Percentiles rank a stretch among this genome's conserved stretches.
Evolutionary conservation across 2,888 invertebrate genomes (phyloP).

Genomic region (Calameuta idolon): DNA sequence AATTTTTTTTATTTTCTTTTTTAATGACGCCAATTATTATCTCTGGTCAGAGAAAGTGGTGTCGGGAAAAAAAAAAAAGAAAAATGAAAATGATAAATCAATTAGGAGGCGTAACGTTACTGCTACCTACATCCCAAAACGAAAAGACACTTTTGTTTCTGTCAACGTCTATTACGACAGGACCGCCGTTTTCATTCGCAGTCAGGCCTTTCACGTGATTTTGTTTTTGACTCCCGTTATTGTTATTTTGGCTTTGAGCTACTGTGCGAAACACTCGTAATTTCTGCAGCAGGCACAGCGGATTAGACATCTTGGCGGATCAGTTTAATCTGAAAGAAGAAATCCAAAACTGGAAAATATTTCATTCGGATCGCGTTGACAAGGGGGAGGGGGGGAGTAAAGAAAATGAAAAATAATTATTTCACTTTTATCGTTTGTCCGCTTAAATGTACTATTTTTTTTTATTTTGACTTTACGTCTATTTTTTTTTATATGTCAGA

Average conservation of each 20-base stretch:
- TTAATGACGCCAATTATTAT: too few species aligned
- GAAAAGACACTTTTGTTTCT: constrained; percentile 13
- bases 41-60: too few species aligned
- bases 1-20: too few species aligned
- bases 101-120: neutral
- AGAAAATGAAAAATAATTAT: too few species aligned
- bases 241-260: constrained; percentile 3
- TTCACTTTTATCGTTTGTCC: too few species aligned
- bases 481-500: too few species aligned
- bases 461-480: too few species aligned
- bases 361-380: too few species aligned
- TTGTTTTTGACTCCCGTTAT: constrained; percentile 9
- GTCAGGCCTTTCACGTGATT: constrained; percentile 2
- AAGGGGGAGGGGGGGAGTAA: too few species aligned
- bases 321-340: constrained; percentile 15
- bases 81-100: too few species aligned
- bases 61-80: accelerated
- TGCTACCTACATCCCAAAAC: constrained; percentile 16
- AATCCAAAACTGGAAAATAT: neutral
- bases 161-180: constrained; percentile 16
- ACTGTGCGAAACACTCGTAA: constrained; percentile 17
- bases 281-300: constrained; percentile 31
- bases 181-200: neutral
- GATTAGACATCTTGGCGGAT: constrained; percentile 25
- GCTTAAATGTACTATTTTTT: too few species aligned